Conservation (phyloP, 2,113 vertebrate species). For the Hippocampus zosterae region DNA sequence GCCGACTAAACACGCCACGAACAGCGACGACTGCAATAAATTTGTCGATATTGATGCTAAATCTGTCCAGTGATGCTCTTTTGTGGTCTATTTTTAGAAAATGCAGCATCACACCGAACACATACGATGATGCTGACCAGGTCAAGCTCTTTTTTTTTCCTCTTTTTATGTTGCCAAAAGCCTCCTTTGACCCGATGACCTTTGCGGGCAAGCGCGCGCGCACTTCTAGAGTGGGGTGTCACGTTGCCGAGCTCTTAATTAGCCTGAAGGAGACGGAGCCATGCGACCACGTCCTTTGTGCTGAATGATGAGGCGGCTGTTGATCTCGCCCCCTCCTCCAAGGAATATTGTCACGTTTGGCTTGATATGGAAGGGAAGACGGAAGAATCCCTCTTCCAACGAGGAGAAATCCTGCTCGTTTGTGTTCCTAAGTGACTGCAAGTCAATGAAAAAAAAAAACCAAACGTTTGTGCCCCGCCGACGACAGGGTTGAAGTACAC, state of each 20-base stretch:
- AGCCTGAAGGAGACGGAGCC: slow-evolving; percentile 23
- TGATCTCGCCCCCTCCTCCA: slow-evolving; percentile 18
- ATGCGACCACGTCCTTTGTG: slow-evolving; percentile 33
- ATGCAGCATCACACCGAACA: neutral
- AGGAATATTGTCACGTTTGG: slow-evolving; percentile 29
- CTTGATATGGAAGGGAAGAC: slow-evolving; percentile 15
- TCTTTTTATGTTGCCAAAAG: neutral
- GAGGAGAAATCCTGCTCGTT: neutral
- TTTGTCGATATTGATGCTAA: neutral
- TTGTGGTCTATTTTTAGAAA: neutral
- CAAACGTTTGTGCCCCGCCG: neutral
- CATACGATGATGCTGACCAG: neutral
- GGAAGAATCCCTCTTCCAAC: neutral
- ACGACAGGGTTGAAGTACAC: slow-evolving; percentile 21
- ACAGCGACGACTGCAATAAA: neutral
- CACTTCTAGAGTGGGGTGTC: neutral
- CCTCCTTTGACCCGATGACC: neutral
- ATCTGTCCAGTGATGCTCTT: neutral
- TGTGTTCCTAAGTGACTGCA: neutral
- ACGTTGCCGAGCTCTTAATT: slow-evolving; percentile 22
- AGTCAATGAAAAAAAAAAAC: neutral
- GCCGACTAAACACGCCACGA: no score
- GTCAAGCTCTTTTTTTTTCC: neutral
- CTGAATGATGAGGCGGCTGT: slow-evolving; percentile 14
- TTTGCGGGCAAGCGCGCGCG: neutral